Evolutionary conservation across 1,140 invertebrate species (phyloP), one percentile per base, ranked within the genome.

Genomic region (Plutomurus gul): DNA sequence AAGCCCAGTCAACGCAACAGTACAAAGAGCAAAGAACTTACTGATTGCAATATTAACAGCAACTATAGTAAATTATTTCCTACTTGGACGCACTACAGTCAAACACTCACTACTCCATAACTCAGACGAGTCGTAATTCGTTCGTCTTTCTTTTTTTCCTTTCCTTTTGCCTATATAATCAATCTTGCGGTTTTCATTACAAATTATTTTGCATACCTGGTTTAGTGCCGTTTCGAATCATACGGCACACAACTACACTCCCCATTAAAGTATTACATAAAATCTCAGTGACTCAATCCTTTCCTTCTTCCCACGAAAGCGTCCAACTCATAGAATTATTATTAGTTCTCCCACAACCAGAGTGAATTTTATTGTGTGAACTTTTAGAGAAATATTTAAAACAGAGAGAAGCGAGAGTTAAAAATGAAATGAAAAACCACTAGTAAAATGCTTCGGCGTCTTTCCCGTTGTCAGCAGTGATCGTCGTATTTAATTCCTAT

Each of bases 131-230:
- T n/a, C 30, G 11, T 13, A 43, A 43, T 65, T 65, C 36, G 30
- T 30, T 65, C 56, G 36, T 65, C 56, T 16, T 20, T n/a, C n/a
- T 49, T n/a, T 30, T 36, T 65, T 65, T 65, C 56, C 27, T 65
- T 65, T 25, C 56, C 56, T n/a, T 33, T 65, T 18, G 20, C 20
- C 20, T 51, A n/a, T 51, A 51, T 51, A 65, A 65, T 65, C 56
- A 65, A 65, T 65, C 56, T 65, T 65, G 56, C 56, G 56, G 56
- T 65, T 65, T 65, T 65, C 56, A 65, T 65, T 65, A 65, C 36
- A 30, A 65, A 65, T 65, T 65, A 65, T 33, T 65, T 65, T 65
- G 56, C 56, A 65, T 65, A 65, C 16, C 13, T 16, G n/a, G n/a
- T 60, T 6, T 65, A 30, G 16, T 65, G 27, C 22, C 56, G 56